phyloP scores from a whole-genome alignment of 30 jellyfish, hydroid and myxozoan species.

The Catostylus mosaicus region DNA sequence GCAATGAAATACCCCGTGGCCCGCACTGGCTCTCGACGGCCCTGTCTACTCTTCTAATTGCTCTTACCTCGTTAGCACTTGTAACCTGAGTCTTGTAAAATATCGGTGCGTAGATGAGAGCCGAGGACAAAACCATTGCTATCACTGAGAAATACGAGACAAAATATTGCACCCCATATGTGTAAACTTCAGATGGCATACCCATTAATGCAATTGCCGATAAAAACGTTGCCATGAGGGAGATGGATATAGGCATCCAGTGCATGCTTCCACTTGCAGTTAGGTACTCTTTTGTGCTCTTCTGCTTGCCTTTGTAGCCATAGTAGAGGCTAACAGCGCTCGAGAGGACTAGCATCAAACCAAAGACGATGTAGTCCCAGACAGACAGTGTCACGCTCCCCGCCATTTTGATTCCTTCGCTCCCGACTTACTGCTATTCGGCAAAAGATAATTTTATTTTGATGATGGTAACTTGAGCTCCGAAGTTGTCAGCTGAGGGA shows the following conservation, averaged over 20 bases:
- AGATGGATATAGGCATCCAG: conserved; percentile 64
- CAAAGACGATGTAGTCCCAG: conserved; percentile 58
- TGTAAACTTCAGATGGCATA: conserved; percentile 54
- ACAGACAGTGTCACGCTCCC: conserved; percentile 11
- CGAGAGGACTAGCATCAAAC: conserved; percentile 46
- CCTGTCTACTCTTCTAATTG: neutral
- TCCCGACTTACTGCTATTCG: too few species aligned
- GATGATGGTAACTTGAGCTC: too few species aligned
- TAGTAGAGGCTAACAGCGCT: conserved; percentile 57
- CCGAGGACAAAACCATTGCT: conserved; percentile 27
- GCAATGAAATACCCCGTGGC: too few species aligned
- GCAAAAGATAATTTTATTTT: too few species aligned
- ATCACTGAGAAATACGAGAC: conserved; percentile 39
- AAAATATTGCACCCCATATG: conserved; percentile 51
- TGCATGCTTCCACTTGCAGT: conserved; percentile 69
- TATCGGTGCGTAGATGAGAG: conserved; percentile 75
- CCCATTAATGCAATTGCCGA: conserved; percentile 69
- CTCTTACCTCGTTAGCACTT: conserved; percentile 80
- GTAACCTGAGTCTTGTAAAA: conserved; percentile 69
- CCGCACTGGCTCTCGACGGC: too few species aligned
- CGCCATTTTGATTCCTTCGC: conserved; percentile 15
- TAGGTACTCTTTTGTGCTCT: conserved; percentile 53
- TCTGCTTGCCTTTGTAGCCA: conserved; percentile 63
- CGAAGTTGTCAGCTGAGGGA: too few species aligned
- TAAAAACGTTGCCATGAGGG: conserved; percentile 53